Percentiles rank a stretch among this genome's conserved stretches.
Evolutionary conservation across 2,113 vertebrate species (phyloP).

Genomic region (Microcebus lehilahytsara): DNA sequence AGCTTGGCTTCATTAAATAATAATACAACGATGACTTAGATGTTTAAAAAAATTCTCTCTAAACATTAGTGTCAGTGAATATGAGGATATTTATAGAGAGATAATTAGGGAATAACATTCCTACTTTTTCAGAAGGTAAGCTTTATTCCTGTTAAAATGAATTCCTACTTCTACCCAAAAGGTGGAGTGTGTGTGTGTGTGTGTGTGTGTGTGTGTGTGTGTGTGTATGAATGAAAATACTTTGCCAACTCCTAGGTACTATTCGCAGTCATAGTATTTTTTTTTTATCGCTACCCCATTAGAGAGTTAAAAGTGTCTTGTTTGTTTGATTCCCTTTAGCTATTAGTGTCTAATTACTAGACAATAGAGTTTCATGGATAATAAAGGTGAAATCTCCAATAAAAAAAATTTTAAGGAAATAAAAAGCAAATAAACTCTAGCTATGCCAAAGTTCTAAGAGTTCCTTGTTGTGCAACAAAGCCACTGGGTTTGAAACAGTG

Average conservation of each 20-base stretch:
- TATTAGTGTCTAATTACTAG: constrained; percentile 16
- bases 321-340: constrained; percentile 46
- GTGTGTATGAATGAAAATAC: not conserved
- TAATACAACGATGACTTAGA: constrained; percentile 16
- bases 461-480: constrained; percentile 68
- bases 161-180: constrained; percentile 20
- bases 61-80: constrained; percentile 52
- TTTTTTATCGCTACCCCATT: constrained; percentile 22
- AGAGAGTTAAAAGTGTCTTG: constrained; percentile 25
- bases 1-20: constrained; percentile 37
- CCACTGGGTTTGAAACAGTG: constrained; percentile 70
- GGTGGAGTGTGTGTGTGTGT: not conserved
- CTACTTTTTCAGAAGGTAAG: not conserved
- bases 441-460: constrained; percentile 48
- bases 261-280: not conserved
- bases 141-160: constrained; percentile 40
- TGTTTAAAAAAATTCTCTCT: constrained; percentile 56
- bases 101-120: constrained; percentile 51
- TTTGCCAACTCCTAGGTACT: not conserved
- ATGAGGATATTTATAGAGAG: constrained; percentile 57
- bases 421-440: not conserved
- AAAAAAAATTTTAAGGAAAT: not conserved
- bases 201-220: not conserved
- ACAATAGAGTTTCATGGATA: constrained; percentile 50
- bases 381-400: constrained; percentile 39